Evolutionary conservation across 1,140 invertebrate species (phyloP).

Genomic region (Eubasilissa regina): DNA sequence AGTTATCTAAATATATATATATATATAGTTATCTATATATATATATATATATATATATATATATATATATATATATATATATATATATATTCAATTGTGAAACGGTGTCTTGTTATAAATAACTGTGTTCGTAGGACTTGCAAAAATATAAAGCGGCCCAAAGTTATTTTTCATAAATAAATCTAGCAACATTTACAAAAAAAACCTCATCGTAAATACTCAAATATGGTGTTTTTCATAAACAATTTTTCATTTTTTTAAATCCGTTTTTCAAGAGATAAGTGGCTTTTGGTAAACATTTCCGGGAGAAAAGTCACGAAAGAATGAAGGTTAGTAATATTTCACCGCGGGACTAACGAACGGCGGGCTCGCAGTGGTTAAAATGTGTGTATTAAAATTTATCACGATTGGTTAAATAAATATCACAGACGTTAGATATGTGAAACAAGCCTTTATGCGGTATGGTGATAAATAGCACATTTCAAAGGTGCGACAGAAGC

Average conservation of each 20-base stretch:
- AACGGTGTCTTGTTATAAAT: too few species aligned
- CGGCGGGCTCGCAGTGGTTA: background rate
- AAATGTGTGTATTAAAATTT: constrained; percentile 20
- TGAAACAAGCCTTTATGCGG: background rate
- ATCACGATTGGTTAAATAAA: constrained; percentile 4
- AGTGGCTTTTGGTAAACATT: constrained; percentile 41
- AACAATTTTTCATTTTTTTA: constrained; percentile 31
- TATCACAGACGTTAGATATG: background rate
- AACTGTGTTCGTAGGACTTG: too few species aligned
- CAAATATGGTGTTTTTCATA: constrained; percentile 32
- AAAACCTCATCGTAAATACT: constrained; percentile 33
- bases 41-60: too few species aligned
- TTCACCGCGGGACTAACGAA: background rate
- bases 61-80: too few species aligned
- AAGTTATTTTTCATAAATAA: too few species aligned
- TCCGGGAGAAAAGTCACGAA: constrained; percentile 14
- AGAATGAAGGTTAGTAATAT: background rate
- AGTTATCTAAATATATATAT: too few species aligned
- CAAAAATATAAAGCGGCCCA: too few species aligned
- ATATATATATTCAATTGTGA: too few species aligned
- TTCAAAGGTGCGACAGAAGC: background rate
- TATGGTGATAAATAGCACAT: background rate
- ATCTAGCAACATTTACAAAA: constrained; percentile 2
- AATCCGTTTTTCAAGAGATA: constrained; percentile 16
- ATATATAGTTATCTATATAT: too few species aligned